Base-by-base conservation (phyloP, 2,113 vertebrate genomes). In the Phrynocephalus versicolor region DNA sequence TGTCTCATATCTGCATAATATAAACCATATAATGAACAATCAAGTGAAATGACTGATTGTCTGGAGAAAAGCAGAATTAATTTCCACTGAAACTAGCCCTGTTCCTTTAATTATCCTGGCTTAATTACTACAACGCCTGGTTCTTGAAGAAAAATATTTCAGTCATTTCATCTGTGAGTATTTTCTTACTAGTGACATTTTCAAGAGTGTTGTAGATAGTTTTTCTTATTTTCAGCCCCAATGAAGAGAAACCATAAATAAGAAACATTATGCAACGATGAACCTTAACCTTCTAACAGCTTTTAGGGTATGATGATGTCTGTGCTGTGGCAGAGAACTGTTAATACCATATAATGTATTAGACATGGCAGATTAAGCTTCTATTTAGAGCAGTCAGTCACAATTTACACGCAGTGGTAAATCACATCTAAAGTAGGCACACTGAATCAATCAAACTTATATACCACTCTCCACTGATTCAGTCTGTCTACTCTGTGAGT, bases 1-100 rank as follows among this genome's bases (percentile, higher is more conserved):
- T 87, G 91, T 89, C 92, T 94, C 91, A 90, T 89, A 94, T 95
- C 94, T 95, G 91, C 93, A 94, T 95, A 95, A 94, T 93, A 90
- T 86, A 93, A 94, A 94, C 64, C 30, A 30, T 67, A 67, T 67
- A 67, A 67, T 94, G 93, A 90, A 93, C 87, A 94, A 94, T 91
- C 83, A 90, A 93, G 92, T 94, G 92, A 94, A 94, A 92, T 94
- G 92, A 94, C 94, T 94, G 91, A 91, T 93, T 91, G 91, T 85
- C 90, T 94, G 87, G 89, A 93, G 88, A 91, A 93, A 95, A 91
- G 64, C 88, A 77, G 2, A 85, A 89, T 88, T 93, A 89, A 93
- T 94, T 93, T 91, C 84, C 84, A 90, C 84, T 89, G 89, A 93
- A 92, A 93, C 57, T 83, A 93, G 92, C 85, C 55, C 76, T 37